phyloP scores from a whole-genome alignment of 1,140 invertebrate genomes.

The Drosophila navojoa region DNA sequence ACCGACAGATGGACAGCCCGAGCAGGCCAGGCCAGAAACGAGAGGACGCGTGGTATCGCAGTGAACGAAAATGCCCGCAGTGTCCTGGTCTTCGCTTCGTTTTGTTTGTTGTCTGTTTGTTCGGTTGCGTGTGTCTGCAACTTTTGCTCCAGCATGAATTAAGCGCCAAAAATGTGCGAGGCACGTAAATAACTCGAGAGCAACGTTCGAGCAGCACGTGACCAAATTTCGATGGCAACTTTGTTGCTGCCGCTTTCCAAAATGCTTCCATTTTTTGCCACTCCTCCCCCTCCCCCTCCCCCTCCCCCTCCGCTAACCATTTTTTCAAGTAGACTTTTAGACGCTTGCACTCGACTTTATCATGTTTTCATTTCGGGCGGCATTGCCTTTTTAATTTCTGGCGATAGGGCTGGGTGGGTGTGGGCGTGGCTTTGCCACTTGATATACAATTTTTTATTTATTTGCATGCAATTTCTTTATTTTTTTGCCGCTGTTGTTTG shows the following conservation, averaged over 20 bases:
- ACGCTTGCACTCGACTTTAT: slow-evolving; percentile 51
- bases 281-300: not conserved
- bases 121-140: slow-evolving; percentile 49
- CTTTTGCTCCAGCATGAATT: slow-evolving; percentile 50
- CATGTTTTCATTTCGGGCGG: slow-evolving; percentile 66
- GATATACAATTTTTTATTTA: slow-evolving; percentile 48
- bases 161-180: slow-evolving; percentile 70
- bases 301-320: not conserved
- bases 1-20: slow-evolving; percentile 4
- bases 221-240: slow-evolving; percentile 78
- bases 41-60: not conserved
- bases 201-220: slow-evolving; percentile 55
- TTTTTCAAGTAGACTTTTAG: slow-evolving; percentile 16
- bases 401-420: not conserved
- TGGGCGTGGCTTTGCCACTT: slow-evolving; percentile 15
- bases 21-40: not conserved
- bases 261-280: slow-evolving; percentile 1
- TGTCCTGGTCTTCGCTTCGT: slow-evolving; percentile 44
- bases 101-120: slow-evolving; percentile 50
- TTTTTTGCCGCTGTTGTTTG: slow-evolving; percentile 15
- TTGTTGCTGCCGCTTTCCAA: slow-evolving; percentile 31
- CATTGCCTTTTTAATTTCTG: slow-evolving; percentile 68
- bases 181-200: slow-evolving; percentile 71
- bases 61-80: slow-evolving; percentile 50
- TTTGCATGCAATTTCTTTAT: slow-evolving; percentile 26